Evolutionary conservation across 2,113 vertebrate species (phyloP).

Genomic region (Coptodon bakossiorum): DNA sequence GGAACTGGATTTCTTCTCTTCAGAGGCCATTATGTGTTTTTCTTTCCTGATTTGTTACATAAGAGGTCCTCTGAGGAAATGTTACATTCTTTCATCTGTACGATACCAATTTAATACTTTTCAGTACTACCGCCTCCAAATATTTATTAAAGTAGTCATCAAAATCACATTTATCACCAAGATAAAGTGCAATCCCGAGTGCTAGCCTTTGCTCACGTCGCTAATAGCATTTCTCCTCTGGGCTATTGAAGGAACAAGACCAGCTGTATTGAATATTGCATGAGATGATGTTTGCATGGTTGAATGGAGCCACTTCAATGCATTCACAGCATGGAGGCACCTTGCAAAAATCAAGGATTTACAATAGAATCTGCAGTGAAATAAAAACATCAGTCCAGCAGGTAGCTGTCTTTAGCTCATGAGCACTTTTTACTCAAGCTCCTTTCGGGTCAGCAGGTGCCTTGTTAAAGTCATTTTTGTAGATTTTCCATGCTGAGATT

Average conservation of each 20-base stretch:
- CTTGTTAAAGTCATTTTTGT: neutral
- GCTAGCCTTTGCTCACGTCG: neutral
- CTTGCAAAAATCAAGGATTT: neutral
- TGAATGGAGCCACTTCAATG: conserved; percentile 15
- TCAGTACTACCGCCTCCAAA: neutral
- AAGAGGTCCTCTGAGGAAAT: neutral
- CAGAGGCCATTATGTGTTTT: neutral
- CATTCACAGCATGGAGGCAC: neutral
- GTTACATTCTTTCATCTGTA: neutral
- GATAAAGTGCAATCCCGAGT: neutral
- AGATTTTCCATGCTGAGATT: neutral
- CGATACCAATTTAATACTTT: neutral
- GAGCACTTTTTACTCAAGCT: neutral
- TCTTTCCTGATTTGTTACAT: neutral
- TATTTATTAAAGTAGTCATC: neutral
- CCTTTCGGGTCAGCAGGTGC: neutral
- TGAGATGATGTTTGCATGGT: conserved; percentile 50
- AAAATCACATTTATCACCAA: neutral
- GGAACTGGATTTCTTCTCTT: neutral
- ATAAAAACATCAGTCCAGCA: neutral
- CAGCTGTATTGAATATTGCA: conserved; percentile 55
- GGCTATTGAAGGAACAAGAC: neutral
- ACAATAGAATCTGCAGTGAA: neutral
- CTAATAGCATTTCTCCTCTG: conserved; percentile 12
- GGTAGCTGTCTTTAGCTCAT: neutral